phyloP scores from a whole-genome alignment of 2,797 vertebrate genomes.

The Myotis planiceps region DNA sequence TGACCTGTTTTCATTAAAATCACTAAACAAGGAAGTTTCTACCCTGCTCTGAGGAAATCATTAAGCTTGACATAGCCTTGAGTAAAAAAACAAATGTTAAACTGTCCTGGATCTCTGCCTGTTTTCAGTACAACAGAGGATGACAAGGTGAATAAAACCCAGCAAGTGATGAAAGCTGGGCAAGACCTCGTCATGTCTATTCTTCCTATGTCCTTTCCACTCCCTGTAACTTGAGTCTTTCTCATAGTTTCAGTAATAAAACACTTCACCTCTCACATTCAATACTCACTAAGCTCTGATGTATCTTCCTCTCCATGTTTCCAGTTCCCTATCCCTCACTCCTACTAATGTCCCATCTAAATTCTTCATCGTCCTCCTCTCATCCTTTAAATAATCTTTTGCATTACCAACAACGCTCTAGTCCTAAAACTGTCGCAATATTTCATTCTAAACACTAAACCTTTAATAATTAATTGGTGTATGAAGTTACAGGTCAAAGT shows the following conservation, averaged over 20 bases:
- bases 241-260: neutral
- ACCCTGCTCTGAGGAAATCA: neutral
- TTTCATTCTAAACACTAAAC: neutral
- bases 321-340: neutral
- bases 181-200: too few species aligned
- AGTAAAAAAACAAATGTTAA: neutral
- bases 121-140: conserved; percentile 1
- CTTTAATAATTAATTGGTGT: neutral
- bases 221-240: neutral
- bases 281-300: neutral
- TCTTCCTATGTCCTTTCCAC: neutral
- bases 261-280: neutral
- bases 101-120: conserved; percentile 40
- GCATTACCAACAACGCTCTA: neutral
- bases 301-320: neutral
- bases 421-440: neutral
- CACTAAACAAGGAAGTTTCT: conserved; percentile 6
- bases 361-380: neutral
- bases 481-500: neutral
- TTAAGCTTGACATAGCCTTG: neutral
- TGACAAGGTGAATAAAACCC: neutral
- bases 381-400: neutral
- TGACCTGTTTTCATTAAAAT: conserved; percentile 16
- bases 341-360: neutral
- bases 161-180: neutral